Percentiles rank a stretch among this genome's conserved stretches.
These are phyloP conservation scores for Morinoia aosen DNA, from an alignment of 2,888 invertebrate species.

Conservation along the genomic window DNA sequence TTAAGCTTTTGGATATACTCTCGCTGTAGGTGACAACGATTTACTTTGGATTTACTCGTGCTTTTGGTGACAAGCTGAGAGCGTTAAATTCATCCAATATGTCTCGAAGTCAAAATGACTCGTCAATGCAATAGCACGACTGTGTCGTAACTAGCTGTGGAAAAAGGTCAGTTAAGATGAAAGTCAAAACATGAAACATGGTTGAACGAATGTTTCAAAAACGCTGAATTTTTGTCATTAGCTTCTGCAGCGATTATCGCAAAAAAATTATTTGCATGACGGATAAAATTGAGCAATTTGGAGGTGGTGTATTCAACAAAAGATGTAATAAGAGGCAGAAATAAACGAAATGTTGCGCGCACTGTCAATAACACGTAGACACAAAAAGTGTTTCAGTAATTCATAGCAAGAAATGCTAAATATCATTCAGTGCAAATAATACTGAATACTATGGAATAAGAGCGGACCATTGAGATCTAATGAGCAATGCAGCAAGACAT, in stretches of 20 bases:
- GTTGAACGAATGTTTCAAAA: background rate
- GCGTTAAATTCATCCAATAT: background rate
- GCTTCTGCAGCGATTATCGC: background rate
- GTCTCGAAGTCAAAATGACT: too few relatives aligned
- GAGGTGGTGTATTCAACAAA: background rate
- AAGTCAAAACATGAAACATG: too few relatives aligned
- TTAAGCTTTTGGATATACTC: too few relatives aligned
- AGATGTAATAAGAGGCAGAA: background rate
- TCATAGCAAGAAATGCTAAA: background rate
- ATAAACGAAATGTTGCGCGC: background rate
- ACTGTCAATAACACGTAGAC: background rate
- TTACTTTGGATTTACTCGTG: too few relatives aligned
- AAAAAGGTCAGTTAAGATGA: background rate
- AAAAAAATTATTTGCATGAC: background rate
- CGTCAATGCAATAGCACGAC: background rate
- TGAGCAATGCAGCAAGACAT: too few relatives aligned
- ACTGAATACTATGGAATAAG: too few relatives aligned
- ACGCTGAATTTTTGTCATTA: background rate
- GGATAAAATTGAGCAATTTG: background rate
- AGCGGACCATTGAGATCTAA: too few relatives aligned
- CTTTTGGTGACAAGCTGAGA: background rate
- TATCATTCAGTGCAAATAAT: background rate
- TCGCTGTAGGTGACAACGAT: too few relatives aligned
- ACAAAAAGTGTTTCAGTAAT: background rate
- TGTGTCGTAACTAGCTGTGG: background rate